Conservation (phyloP, 1,140 invertebrate species). For the Drosophila sucinea region DNA sequence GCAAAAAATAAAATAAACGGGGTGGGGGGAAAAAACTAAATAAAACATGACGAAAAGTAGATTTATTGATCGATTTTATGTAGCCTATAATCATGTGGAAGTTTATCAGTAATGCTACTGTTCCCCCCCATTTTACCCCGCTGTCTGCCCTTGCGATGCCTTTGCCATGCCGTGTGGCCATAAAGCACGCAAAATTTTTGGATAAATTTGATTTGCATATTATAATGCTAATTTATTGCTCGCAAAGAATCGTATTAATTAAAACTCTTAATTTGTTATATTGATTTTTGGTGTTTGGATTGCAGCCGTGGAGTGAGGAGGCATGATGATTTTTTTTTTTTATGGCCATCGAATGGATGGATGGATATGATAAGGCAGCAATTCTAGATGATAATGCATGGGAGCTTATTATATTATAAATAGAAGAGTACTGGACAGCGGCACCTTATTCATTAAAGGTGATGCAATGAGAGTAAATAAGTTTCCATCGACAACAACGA, state of each 20-base stretch:
- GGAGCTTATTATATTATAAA: conserved; percentile 44
- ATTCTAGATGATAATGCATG: conserved; percentile 17
- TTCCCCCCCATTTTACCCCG: not conserved
- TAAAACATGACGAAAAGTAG: no score
- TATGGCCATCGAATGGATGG: conserved; percentile 22
- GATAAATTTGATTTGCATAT: conserved; percentile 17
- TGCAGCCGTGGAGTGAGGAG: conserved; percentile 15
- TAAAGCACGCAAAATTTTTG: conserved; percentile 9
- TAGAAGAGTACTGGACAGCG: conserved; percentile 24
- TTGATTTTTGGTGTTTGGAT: conserved; percentile 42
- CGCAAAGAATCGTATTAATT: conserved; percentile 38
- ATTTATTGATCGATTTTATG: not conserved
- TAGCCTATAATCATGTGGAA: conserved; percentile 8
- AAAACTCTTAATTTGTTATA: conserved; percentile 43
- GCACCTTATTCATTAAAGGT: conserved; percentile 28
- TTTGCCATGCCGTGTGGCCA: not conserved
- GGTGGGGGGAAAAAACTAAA: no score
- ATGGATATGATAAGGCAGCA: conserved; percentile 36
- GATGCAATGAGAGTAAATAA: conserved; percentile 56
- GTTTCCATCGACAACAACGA: conserved; percentile 25
- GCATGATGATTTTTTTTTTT: conserved; percentile 27
- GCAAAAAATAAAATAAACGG: no score
- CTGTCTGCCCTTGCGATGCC: no score
- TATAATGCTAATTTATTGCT: conserved; percentile 41
- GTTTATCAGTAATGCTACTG: conserved; percentile 4